Evolutionary conservation across 2,797 vertebrate genomes (phyloP).

Genomic region (Arrhamphus sclerolepis): DNA sequence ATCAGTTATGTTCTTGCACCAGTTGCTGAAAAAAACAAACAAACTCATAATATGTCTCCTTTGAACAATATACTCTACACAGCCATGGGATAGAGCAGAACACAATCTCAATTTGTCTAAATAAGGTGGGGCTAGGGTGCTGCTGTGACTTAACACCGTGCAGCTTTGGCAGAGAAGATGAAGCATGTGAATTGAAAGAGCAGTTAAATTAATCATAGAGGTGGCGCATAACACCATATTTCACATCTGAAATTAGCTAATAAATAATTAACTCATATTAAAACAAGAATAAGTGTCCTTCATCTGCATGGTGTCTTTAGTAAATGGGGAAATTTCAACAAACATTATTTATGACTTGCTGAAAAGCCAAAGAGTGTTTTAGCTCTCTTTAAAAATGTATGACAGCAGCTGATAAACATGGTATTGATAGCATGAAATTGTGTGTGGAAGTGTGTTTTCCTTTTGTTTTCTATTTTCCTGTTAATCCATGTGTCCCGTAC

Average conservation of each 20-base stretch:
- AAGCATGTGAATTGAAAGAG: conserved; percentile 61
- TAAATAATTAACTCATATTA: conserved; percentile 84
- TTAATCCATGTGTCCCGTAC: too few species aligned
- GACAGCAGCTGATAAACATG: not conserved
- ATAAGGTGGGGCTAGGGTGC: conserved; percentile 6
- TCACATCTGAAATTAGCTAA: conserved; percentile 82
- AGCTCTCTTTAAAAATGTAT: conserved; percentile 15
- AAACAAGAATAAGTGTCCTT: conserved; percentile 76
- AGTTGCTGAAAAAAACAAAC: too few species aligned
- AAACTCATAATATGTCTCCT: too few species aligned
- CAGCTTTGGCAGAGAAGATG: conserved; percentile 53
- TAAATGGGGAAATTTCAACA: conserved; percentile 53
- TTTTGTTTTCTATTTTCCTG: too few species aligned
- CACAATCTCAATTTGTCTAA: conserved; percentile 3
- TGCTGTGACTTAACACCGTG: conserved; percentile 39
- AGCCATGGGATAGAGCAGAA: conserved; percentile 5
- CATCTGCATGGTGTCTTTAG: conserved; percentile 56
- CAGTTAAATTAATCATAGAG: conserved; percentile 77
- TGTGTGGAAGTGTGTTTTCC: too few species aligned
- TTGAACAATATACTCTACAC: not conserved
- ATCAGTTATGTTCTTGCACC: too few species aligned
- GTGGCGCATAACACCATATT: conserved; percentile 74
- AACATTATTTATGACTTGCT: conserved; percentile 57
- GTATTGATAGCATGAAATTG: too few species aligned
- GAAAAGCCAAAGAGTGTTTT: conserved; percentile 25